Percentiles rank a stretch among this genome's conserved stretches.
Evolutionary conservation across 2,888 invertebrate genomes (phyloP).

Genomic region (Suillia variegata): DNA sequence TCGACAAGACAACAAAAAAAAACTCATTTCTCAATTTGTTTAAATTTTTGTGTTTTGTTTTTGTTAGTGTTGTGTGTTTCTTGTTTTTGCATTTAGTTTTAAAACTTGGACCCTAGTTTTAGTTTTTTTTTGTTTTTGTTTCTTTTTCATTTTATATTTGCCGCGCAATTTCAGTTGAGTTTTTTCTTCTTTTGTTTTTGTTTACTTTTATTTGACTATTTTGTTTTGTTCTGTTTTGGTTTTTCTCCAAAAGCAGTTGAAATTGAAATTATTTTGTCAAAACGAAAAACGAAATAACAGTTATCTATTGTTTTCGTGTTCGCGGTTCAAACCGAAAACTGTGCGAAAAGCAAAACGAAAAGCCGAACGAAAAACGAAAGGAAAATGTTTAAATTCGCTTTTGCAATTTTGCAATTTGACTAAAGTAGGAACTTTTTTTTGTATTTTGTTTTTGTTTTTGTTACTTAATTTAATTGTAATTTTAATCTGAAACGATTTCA

Average conservation of each 20-base stretch:
- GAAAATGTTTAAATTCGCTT: not conserved
- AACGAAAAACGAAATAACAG: too few relatives aligned
- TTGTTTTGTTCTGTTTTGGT: not conserved
- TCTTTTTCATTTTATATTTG: constrained; percentile 10
- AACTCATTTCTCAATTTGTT: too few relatives aligned
- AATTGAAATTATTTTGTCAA: too few relatives aligned
- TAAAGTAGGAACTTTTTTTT: constrained; percentile 20
- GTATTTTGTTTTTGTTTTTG: too few relatives aligned
- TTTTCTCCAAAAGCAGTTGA: not conserved
- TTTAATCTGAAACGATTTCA: too few relatives aligned
- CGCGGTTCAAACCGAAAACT: too few relatives aligned
- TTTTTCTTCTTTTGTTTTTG: constrained; percentile 18
- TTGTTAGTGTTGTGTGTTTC: too few relatives aligned
- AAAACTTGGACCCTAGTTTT: constrained; percentile 53
- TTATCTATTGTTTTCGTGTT: too few relatives aligned
- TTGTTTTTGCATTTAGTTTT: constrained; percentile 34
- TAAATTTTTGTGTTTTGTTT: constrained; percentile 23
- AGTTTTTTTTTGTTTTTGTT: constrained; percentile 33
- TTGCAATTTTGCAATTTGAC: not conserved
- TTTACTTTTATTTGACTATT: constrained; percentile 18
- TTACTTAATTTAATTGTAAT: too few relatives aligned
- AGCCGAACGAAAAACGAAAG: not conserved
- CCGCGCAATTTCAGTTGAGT: not conserved
- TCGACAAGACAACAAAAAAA: too few relatives aligned
- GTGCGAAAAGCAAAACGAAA: too few relatives aligned